Evolutionary conservation across 2,113 vertebrate species (phyloP).

Genomic region (Chlamydotis undulata): DNA sequence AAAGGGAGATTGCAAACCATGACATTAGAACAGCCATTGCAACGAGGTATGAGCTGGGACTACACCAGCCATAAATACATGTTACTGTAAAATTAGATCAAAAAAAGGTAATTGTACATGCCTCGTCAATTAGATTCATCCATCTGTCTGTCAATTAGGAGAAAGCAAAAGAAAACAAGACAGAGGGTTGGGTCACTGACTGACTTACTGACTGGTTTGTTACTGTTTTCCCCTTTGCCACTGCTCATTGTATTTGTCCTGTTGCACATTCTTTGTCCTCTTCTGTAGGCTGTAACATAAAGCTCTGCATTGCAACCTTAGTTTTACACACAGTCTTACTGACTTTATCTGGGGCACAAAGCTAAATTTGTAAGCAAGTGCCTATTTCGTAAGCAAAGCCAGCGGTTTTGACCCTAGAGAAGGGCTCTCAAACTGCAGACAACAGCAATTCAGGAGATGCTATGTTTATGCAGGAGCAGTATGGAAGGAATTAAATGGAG

Average conservation of each 20-base stretch:
- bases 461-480: neutral
- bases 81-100: neutral
- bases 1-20: neutral
- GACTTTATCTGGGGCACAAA: neutral
- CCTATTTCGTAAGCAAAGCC: neutral
- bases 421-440: neutral
- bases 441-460: neutral
- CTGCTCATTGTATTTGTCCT: neutral
- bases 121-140: neutral
- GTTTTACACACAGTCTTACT: neutral
- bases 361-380: neutral
- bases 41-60: neutral
- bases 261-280: neutral
- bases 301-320: neutral
- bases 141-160: neutral
- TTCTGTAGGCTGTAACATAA: neutral
- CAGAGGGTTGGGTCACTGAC: neutral
- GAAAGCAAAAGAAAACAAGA: neutral
- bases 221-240: neutral
- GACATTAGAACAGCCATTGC: neutral
- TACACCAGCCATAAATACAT: neutral
- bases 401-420: neutral
- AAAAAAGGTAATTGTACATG: neutral
- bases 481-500: neutral
- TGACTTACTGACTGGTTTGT: neutral